Evolutionary conservation across 2,888 invertebrate genomes (phyloP).

Genomic region (Lamproptera curius): DNA sequence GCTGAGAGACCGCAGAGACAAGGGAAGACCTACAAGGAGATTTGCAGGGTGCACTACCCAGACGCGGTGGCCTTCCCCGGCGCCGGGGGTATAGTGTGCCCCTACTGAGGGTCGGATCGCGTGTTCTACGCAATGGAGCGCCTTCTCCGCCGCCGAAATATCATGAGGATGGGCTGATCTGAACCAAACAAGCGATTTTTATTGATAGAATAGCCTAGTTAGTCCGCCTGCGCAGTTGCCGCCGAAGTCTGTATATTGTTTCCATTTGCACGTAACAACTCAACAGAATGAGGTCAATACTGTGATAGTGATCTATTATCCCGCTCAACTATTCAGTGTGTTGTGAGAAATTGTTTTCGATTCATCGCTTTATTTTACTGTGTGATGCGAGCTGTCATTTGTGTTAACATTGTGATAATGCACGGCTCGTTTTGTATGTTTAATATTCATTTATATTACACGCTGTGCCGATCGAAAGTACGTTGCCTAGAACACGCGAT

Average conservation of each 20-base stretch:
- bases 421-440: slow-evolving; percentile 38
- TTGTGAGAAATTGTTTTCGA: slow-evolving; percentile 20
- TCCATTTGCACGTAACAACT: neutral
- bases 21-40: slow-evolving; percentile 81
- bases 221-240: slow-evolving; percentile 5
- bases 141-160: slow-evolving; percentile 67
- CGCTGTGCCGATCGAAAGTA: slow-evolving; percentile 46
- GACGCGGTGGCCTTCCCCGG: slow-evolving; percentile 69
- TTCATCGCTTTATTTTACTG: slow-evolving; percentile 23
- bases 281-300: slow-evolving; percentile 1
- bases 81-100: slow-evolving; percentile 80
- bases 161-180: slow-evolving; percentile 73
- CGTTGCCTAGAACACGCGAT: slow-evolving; percentile 73
- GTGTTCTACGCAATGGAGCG: slow-evolving; percentile 77
- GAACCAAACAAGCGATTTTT: slow-evolving; percentile 22
- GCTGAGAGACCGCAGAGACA: slow-evolving; percentile 46
- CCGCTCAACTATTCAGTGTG: slow-evolving; percentile 22
- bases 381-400: slow-evolving; percentile 29
- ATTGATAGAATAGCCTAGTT: slow-evolving; percentile 1
- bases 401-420: slow-evolving; percentile 68
- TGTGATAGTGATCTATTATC: slow-evolving; percentile 1
- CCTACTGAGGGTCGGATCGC: slow-evolving; percentile 78
- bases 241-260: neutral
- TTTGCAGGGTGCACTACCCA: slow-evolving; percentile 83
- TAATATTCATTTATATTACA: slow-evolving; percentile 44